Evolutionary conservation across 2,888 invertebrate species (phyloP), one percentile per base, ranked within the genome.

Genomic region (Dendrolimus pini): DNA sequence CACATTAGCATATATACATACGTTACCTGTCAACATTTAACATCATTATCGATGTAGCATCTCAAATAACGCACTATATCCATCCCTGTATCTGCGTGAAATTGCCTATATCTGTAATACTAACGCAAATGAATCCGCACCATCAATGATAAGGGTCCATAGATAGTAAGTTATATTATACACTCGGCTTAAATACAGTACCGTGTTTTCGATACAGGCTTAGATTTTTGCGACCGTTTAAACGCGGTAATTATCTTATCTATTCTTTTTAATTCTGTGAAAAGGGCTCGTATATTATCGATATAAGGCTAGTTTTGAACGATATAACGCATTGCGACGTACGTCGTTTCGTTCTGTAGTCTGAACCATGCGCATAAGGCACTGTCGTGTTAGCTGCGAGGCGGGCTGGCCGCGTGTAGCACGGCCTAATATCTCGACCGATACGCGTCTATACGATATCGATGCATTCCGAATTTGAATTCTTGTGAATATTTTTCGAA

Each of bases 241-340:
- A 30, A 30, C 30, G 30, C 3, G 3, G 30, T 30, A 30, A 30
- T 2, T 47, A 47, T 47, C 47, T 10, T 47, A 47, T 47, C 9
- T 47, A 47, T 47, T 10, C 42, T 47, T 10, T 47, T 10, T 47
- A 47, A 47, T 9, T 47, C 41, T 55, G 10, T 52, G 41, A 54
- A 56, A 54, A 56, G 12, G 14, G 14, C 14, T 47, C 47, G 47
- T 47, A 47, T 47, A 47, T 47, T 64, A 58, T 54, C 41, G 41
- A 56, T 65, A 66, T 80, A 80, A 74, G 81, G 77, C 73, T 65
- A 76, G 66, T 80, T 83, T 82, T 67, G 68, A 72, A 73, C 72
- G 69, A 71, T 74, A 74, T 83, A 88, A 86, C 88, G 89, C 89
- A 89, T 66, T 89, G 89, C 89, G 89, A 83, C 88, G 81, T 89